A percentile compares a stretch with the other conserved stretches of the same genome.
phyloP scores from a whole-genome alignment of 2,888 invertebrate genomes.

The Bembecia ichneumoniformis region DNA sequence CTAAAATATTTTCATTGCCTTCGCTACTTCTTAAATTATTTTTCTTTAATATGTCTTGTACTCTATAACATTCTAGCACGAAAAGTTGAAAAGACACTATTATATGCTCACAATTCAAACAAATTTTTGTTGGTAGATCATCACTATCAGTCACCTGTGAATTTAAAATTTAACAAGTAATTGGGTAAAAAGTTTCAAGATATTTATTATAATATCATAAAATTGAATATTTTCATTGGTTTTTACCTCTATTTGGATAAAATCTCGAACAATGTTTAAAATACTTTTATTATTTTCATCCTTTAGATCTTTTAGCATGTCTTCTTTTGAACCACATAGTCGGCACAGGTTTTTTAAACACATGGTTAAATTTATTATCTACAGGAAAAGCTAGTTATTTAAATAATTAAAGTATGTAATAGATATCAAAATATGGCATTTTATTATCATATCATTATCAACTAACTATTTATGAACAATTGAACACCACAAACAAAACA shows the following conservation, averaged over 20 bases:
- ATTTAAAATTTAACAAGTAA: constrained; percentile 12
- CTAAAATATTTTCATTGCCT: constrained; percentile 19
- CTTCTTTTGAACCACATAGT: constrained; percentile 53
- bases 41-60: constrained; percentile 40
- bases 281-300: constrained; percentile 48
- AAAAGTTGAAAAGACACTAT: constrained; percentile 59
- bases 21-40: constrained; percentile 11
- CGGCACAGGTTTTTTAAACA: constrained; percentile 47
- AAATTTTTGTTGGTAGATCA: constrained; percentile 51
- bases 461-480: too few relatives aligned
- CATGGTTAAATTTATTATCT: neutral
- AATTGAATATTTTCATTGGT: neutral
- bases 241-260: constrained; percentile 50
- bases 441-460: too few relatives aligned
- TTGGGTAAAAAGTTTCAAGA: neutral
- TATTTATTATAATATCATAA: neutral
- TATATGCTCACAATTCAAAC: constrained; percentile 59
- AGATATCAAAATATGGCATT: too few relatives aligned
- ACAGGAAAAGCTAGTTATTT: too few relatives aligned
- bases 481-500: too few relatives aligned
- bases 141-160: constrained; percentile 46
- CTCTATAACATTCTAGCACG: constrained; percentile 54
- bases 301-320: constrained; percentile 51
- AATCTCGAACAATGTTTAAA: constrained; percentile 49
- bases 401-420: too few relatives aligned